Evolutionary conservation across 2,888 invertebrate genomes (phyloP), one percentile per base, ranked within the genome.

Genomic region (Troilus luridus): DNA sequence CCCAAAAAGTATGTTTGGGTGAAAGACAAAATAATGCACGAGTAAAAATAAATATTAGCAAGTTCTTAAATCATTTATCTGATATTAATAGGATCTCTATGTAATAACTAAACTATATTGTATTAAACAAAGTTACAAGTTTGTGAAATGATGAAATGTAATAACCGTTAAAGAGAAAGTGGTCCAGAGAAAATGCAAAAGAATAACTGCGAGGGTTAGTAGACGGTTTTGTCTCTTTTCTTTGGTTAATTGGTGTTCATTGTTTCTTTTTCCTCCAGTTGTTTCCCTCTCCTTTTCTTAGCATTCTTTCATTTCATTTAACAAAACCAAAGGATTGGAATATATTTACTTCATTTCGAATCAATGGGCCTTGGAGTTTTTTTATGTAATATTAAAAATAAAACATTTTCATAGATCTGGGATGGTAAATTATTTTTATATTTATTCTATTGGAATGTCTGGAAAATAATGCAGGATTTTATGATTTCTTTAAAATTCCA

Each of bases 171-270:
- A 27, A 77, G 17, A 77, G 72, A 77, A 77, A 77, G 41, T 41
- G 72, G 41, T 77, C 27, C 1, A n/a, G 56, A 58, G 56, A 58
- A 56, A 85, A 85, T 85, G 56, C n/a, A 58, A 85, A n/a, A n/a
- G 56, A 85, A 85, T 85, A 85, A 56, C n/a, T 12, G 85, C 10
- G 21, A n/a, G n/a, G 56, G 56, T 21, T 12, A 21, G 85, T 8
- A 56, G 56, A n/a, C 85, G 85, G 9, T n/a, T 56, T 58, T 11
- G n/a, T 58, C 85, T 85, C 85, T n/a, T 85, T 85, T 85, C 85
- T 85, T 85, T 56, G 85, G 21, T 85, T 85, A 85, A 85, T 85
- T 85, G 85, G 85, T 56, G 85, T 85, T 85, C 85, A 85, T 85
- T 85, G 85, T 85, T 85, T 85, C 85, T 85, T 56, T 14, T 81